Evolutionary conservation across 2,797 vertebrate genomes (phyloP).

Genomic region (Esox masquinongy): DNA sequence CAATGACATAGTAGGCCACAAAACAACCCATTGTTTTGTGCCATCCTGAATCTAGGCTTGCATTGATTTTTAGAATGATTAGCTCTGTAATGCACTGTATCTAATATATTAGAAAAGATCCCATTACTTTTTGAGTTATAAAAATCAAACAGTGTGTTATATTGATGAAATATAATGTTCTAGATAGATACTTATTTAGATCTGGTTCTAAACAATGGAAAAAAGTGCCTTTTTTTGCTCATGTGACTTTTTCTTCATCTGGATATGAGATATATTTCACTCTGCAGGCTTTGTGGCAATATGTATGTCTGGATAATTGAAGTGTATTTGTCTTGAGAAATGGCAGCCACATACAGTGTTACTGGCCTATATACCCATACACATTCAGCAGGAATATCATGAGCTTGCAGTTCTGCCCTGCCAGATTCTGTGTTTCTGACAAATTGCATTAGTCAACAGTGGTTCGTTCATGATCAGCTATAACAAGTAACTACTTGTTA

Average conservation of each 20-base stretch:
- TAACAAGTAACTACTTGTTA: slow-evolving; percentile 24
- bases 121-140: not conserved
- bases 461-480: not conserved
- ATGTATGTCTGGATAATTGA: not conserved
- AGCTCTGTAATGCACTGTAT: not conserved
- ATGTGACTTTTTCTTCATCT: not conserved
- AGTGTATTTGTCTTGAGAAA: not conserved
- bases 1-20: not conserved
- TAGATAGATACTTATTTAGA: not conserved
- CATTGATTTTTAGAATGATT: not conserved
- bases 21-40: not conserved
- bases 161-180: not conserved
- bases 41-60: not conserved
- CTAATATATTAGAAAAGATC: not conserved
- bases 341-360: not conserved
- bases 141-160: not conserved
- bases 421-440: not conserved
- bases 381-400: not conserved
- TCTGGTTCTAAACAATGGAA: not conserved
- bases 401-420: not conserved
- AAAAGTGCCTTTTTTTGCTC: not conserved
- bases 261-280: not conserved
- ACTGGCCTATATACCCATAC: not conserved
- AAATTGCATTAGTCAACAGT: slow-evolving; percentile 1
- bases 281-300: not conserved